A percentile compares a stretch with the other conserved stretches of the same genome.
phyloP scores from a whole-genome alignment of 2,888 invertebrate genomes.

The Lasius fuliginosus region DNA sequence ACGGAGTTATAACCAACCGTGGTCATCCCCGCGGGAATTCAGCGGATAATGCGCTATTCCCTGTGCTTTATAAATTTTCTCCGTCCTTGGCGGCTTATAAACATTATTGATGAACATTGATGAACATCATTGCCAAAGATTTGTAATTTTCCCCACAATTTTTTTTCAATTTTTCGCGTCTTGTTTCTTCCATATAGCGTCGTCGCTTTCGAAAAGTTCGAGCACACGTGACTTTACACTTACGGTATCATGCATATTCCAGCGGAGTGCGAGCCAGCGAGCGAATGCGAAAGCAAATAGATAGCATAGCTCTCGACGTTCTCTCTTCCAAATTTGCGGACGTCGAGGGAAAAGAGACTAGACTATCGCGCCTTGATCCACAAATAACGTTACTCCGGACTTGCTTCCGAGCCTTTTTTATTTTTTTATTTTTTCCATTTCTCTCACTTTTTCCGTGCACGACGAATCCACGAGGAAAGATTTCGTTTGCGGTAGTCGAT shows the following conservation, averaged over 20 bases:
- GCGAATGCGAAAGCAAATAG: slow-evolving; percentile 11
- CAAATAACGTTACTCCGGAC: slow-evolving; percentile 36
- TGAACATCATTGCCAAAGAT: slow-evolving; percentile 17
- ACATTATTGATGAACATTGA: background rate
- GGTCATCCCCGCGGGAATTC: slow-evolving; percentile 5
- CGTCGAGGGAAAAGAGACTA: slow-evolving; percentile 11
- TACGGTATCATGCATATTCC: slow-evolving; percentile 24
- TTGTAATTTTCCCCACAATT: background rate
- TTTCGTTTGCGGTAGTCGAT: slow-evolving; percentile 30
- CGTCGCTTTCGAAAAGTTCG: slow-evolving; percentile 15
- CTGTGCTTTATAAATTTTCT: slow-evolving; percentile 26
- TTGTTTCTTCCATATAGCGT: background rate
- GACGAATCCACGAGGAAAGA: slow-evolving; percentile 22
- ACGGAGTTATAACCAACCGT: slow-evolving; percentile 19
- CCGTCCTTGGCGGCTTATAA: background rate
- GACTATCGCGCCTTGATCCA: background rate
- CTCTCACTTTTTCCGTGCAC: background rate
- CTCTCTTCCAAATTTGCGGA: slow-evolving; percentile 3
- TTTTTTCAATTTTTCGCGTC: background rate
- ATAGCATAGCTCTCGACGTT: slow-evolving; percentile 26
- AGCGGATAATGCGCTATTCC: background rate
- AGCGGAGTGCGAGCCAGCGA: background rate
- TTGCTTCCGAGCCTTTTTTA: background rate
- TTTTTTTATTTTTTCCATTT: background rate
- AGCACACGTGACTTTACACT: slow-evolving; percentile 11